Evolutionary conservation across 2,888 invertebrate species (phyloP).

Genomic region (Macrosoma leucophasiata): DNA sequence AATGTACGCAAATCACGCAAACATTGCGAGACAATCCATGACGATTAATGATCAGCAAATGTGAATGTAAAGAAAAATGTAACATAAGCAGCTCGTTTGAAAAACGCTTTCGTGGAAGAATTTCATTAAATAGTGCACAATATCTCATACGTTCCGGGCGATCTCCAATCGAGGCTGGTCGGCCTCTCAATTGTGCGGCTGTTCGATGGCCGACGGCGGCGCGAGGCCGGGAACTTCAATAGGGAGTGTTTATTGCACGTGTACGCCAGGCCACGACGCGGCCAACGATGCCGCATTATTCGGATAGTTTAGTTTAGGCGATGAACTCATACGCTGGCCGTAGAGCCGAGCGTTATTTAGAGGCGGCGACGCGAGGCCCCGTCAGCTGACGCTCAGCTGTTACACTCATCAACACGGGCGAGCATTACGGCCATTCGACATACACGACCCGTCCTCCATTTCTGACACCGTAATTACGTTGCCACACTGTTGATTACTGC

Average conservation of each 20-base stretch:
- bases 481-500: no score
- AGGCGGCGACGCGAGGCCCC: conserved; percentile 20
- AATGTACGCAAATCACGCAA: no score
- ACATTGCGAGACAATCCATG: no score
- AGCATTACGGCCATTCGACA: conserved; percentile 30
- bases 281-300: conserved; percentile 3
- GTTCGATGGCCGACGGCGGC: conserved; percentile 31
- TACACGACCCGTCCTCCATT: conserved; percentile 26
- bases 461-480: conserved; percentile 41
- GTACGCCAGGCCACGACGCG: no score
- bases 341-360: conserved; percentile 8
- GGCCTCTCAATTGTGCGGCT: conserved; percentile 51
- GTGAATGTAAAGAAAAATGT: no score
- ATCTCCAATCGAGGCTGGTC: conserved; percentile 43
- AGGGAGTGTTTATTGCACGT: conserved; percentile 31
- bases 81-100: conserved; percentile 13
- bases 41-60: not conserved
- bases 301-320: conserved; percentile 21
- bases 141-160: conserved; percentile 36
- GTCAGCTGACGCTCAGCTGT: conserved; percentile 59
- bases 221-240: conserved; percentile 35
- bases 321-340: conserved; percentile 15
- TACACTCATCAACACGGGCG: conserved; percentile 46
- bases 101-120: conserved; percentile 30
- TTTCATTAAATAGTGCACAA: conserved; percentile 40